phyloP scores from a whole-genome alignment of 2,888 invertebrate species.

The Mystacides longicornis region DNA sequence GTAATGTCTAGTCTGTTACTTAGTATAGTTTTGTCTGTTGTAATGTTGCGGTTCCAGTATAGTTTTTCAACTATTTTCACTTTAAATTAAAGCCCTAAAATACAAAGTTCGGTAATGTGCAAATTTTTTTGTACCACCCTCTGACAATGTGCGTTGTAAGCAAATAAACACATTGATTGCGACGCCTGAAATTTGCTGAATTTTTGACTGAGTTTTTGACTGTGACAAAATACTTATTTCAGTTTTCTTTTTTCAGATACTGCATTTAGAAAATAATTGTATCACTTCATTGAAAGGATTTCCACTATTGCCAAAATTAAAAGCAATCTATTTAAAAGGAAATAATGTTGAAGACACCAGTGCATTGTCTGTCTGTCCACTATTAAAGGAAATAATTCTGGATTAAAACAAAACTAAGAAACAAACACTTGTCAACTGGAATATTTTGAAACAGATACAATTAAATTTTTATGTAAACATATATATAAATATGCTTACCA shows the following conservation, averaged over 20 bases:
- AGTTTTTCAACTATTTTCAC: no score
- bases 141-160: not conserved
- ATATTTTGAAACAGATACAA: no score
- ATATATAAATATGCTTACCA: no score
- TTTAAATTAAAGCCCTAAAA: no score
- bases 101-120: not conserved
- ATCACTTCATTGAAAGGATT: slow-evolving; percentile 44
- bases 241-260: slow-evolving; percentile 36
- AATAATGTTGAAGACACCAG: no score
- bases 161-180: not conserved
- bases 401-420: no score
- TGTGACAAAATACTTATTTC: not conserved
- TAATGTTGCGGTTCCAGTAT: no score
- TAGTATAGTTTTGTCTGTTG: no score
- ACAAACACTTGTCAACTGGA: no score
- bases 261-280: slow-evolving; percentile 46
- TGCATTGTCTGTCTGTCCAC: no score
- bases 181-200: not conserved
- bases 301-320: slow-evolving; percentile 41
- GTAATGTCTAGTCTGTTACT: no score
- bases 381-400: not conserved
- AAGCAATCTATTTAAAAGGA: slow-evolving; percentile 42
- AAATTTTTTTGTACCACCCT: not conserved
- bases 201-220: not conserved
- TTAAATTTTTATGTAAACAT: no score